These are phyloP conservation scores for Emydoidea blandingii DNA, from an alignment of 2,797 vertebrate genomes.

Conservation along the genomic window DNA sequence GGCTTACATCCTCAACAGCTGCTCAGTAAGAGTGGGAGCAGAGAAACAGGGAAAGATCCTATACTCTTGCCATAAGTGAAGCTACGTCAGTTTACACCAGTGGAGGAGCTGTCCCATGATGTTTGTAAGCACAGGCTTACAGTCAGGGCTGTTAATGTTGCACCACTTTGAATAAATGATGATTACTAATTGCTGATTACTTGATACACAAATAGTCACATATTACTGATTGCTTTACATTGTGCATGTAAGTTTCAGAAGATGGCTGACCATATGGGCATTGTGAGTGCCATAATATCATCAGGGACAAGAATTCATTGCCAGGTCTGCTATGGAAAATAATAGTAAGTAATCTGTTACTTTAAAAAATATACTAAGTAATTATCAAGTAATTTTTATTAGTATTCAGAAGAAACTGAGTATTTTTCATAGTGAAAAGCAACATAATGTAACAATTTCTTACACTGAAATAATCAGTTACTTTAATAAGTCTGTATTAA, in stretches of 20 bases:
- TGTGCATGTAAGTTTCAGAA: not conserved
- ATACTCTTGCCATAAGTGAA: not conserved
- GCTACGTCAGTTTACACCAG: not conserved
- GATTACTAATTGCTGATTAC: slow-evolving; percentile 3
- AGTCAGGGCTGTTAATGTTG: slow-evolving; percentile 2
- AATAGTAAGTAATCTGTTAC: not conserved
- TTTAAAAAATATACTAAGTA: not conserved
- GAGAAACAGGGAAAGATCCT: not conserved
- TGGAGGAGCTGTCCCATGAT: not conserved
- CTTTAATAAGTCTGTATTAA: not conserved
- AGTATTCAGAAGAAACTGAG: not conserved
- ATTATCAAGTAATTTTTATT: not conserved
- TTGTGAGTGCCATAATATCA: not conserved
- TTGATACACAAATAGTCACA: slow-evolving; percentile 1
- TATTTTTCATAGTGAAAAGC: not conserved
- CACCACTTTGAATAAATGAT: slow-evolving; percentile 7
- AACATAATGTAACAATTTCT: not conserved
- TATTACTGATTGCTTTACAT: slow-evolving; percentile 29
- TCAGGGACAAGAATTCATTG: not conserved
- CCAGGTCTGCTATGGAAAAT: not conserved
- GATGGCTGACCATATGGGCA: rapidly evolving
- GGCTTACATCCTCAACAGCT: not conserved
- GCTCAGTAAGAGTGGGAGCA: not conserved
- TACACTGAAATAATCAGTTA: not conserved
- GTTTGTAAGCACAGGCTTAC: slow-evolving; percentile 3